phyloP scores from a whole-genome alignment of 2,113 vertebrate species.

The Neotragus pygmaeus region DNA sequence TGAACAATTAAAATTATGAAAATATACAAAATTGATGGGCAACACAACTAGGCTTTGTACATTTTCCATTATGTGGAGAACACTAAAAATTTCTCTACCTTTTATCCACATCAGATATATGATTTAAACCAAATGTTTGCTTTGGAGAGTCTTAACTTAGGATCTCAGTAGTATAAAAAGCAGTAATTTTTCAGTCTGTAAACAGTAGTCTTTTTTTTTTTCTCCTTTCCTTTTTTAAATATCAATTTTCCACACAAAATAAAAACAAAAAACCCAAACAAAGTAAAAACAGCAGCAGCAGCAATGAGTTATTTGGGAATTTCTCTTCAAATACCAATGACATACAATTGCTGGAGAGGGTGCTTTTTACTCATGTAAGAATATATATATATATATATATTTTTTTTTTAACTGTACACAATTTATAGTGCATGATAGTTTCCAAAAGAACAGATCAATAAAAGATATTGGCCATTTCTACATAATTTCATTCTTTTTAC shows the following conservation, averaged over 20 bases:
- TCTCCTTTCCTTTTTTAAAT: constrained; percentile 54
- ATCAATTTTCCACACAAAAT: constrained; percentile 68
- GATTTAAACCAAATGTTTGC: constrained; percentile 66
- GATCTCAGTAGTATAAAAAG: constrained; percentile 82
- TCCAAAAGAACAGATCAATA: constrained; percentile 64
- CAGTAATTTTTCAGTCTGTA: constrained; percentile 81
- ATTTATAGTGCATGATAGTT: constrained; percentile 77
- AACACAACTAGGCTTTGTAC: constrained; percentile 75
- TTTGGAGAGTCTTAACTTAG: constrained; percentile 76
- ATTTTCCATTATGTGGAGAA: constrained; percentile 74
- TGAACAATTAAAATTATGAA: constrained; percentile 79
- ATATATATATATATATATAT: constrained; percentile 75
- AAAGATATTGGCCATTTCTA: constrained; percentile 64
- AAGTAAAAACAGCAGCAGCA: constrained; percentile 73
- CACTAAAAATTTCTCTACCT: constrained; percentile 66
- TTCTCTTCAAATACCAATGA: constrained; percentile 58
- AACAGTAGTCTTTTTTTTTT: constrained; percentile 77
- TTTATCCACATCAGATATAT: constrained; percentile 69
- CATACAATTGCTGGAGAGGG: constrained; percentile 70
- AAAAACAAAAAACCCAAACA: constrained; percentile 50
- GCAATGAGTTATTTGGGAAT: constrained; percentile 70
- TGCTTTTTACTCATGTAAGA: constrained; percentile 76
- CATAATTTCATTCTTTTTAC: constrained; percentile 63
- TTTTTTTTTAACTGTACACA: constrained; percentile 77
- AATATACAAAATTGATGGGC: constrained; percentile 78